phyloP scores from a whole-genome alignment of 2,888 invertebrate species.

The Hirtodrosophila confusa region DNA sequence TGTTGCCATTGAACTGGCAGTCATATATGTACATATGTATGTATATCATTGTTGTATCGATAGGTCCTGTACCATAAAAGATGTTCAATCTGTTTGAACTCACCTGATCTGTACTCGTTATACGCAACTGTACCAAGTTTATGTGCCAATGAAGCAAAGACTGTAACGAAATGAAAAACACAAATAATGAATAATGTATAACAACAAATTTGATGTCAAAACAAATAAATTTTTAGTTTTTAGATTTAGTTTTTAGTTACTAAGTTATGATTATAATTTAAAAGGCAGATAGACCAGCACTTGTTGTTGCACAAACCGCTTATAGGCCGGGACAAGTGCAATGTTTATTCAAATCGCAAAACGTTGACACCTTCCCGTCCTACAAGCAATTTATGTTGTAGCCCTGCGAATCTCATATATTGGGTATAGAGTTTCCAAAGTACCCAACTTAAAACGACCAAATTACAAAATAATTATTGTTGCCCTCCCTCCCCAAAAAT shows the following conservation, averaged over 20 bases:
- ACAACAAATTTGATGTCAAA: slow-evolving; percentile 1
- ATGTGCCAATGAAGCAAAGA: background rate
- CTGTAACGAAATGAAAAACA: slow-evolving; percentile 18
- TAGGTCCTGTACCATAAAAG: too few species aligned
- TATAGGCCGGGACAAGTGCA: slow-evolving; percentile 89
- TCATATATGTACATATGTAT: too few species aligned
- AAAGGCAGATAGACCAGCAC: background rate
- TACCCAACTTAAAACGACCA: slow-evolving; percentile 26
- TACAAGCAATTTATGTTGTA: slow-evolving; percentile 68
- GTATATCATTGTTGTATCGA: too few species aligned
- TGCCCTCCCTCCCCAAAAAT: slow-evolving; percentile 10
- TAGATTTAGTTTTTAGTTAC: slow-evolving; percentile 12
- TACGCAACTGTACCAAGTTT: slow-evolving; percentile 3
- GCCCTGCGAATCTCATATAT: slow-evolving; percentile 5
- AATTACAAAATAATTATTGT: slow-evolving; percentile 49
- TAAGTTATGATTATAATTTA: background rate
- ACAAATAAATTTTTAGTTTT: background rate
- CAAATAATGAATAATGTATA: background rate
- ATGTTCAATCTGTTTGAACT: slow-evolving; percentile 3
- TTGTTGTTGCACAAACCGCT: slow-evolving; percentile 74
- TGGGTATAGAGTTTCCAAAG: slow-evolving; percentile 57
- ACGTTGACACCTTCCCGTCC: slow-evolving; percentile 84
- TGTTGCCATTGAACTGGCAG: too few species aligned
- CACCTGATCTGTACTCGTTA: slow-evolving; percentile 7
- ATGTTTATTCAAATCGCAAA: slow-evolving; percentile 85